Evolutionary conservation across 2,113 vertebrate genomes (phyloP), one percentile per base, ranked within the genome.

Genomic region (Melanostigma gelatinosum): DNA sequence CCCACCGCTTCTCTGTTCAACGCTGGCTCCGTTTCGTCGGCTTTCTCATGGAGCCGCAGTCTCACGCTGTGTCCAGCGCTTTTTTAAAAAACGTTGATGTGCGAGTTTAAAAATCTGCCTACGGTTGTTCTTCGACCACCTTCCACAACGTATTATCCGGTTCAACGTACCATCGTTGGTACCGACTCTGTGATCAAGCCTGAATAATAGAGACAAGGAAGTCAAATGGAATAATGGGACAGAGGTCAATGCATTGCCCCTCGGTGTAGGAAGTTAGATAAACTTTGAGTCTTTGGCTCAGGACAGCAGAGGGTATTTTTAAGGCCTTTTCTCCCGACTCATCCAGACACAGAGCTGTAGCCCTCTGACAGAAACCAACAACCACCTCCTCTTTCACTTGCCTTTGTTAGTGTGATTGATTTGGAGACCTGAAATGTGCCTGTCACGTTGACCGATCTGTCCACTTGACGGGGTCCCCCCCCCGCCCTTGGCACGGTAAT

Each of bases 371-470:
- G 61, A 73, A 54, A 80, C 29, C 38, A 72, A 77, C 55, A 79
- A 48, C 72, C 65, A 63, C 75, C 62, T 79, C 69, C 76, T 75
- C 80, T 75, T 69, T 83, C 55, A 77, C 66, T 68, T 84, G 55
- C 77, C 78, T 89, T 91, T 91, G 88, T 91, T 89, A 32, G 40
- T 44, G 87, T 87, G 91, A 93, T 92, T 86, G 90, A 93, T 94
- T 80, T 77, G 70, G 79, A 79, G 71, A 77, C 66, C 85, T 91
- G 91, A 93, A 93, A 91, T 91, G 91, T 90, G 82, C 89, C 88
- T 87, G 91, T 92, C 91, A 89, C 84, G 32, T 75, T 93, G 93
- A 94, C 92, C 79, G 80, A 94, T 94, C 85, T 87, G 83, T 68
- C 86, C 75, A 70, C 80, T 75, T 85, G 70, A 85, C 68, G 24